Conservation (phyloP, 2,888 invertebrate species). For the Ellobium chinense region DNA sequence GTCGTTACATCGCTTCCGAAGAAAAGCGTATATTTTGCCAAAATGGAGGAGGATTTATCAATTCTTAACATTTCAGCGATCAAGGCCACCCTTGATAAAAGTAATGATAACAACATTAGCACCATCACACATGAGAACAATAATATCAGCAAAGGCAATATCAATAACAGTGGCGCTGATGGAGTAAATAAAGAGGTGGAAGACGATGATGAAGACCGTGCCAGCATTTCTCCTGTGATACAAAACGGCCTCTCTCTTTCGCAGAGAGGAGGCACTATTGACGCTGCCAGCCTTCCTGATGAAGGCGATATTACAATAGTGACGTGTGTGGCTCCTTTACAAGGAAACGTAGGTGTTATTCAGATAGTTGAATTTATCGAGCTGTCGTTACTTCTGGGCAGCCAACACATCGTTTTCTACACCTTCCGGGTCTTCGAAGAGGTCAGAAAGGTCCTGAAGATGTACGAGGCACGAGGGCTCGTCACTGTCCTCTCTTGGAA, state of each 20-base stretch:
- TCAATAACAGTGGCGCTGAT: not conserved
- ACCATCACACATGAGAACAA: too few species aligned
- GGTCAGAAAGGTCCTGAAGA: conserved; percentile 31
- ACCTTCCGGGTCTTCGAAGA: conserved; percentile 26
- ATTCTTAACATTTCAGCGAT: not conserved
- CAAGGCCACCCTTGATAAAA: too few species aligned
- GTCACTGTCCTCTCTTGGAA: conserved; percentile 53
- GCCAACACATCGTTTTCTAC: conserved; percentile 56
- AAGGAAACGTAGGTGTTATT: conserved; percentile 41
- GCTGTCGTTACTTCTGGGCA: conserved; percentile 52
- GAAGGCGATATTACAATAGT: conserved; percentile 15
- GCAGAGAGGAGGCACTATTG: not conserved
- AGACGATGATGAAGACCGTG: too few species aligned
- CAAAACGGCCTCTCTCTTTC: not conserved
- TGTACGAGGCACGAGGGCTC: conserved; percentile 45
- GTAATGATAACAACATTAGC: not conserved
- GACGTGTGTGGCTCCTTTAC: conserved; percentile 56
- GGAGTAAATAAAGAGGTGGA: not conserved
- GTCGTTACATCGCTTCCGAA: too few species aligned
- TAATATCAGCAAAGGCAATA: not conserved
- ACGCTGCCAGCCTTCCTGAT: not conserved
- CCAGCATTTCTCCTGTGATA: not conserved
- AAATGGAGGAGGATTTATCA: conserved; percentile 14
- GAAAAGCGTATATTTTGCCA: conserved; percentile 8
- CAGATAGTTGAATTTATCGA: conserved; percentile 58